Evolutionary conservation across 2,113 vertebrate genomes (phyloP).

Genomic region (Ginglymostoma cirratum): DNA sequence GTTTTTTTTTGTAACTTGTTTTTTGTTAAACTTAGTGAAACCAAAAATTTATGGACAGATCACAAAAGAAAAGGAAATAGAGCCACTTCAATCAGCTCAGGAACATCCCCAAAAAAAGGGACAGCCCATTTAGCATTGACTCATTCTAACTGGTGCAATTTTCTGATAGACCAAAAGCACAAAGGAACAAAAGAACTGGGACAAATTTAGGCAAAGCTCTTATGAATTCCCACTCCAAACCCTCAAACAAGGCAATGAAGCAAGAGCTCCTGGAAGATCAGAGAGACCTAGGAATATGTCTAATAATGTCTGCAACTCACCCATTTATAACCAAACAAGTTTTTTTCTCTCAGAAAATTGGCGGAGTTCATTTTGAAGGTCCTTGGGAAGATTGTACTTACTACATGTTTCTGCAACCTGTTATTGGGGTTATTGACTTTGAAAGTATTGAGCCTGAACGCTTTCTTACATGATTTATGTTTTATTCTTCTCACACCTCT

Average conservation of each 20-base stretch:
- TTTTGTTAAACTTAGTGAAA: neutral
- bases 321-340: neutral
- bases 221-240: neutral
- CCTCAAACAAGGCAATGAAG: neutral
- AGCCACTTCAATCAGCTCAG: neutral
- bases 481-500: neutral
- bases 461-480: neutral
- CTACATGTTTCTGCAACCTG: neutral
- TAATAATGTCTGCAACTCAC: neutral
- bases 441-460: neutral
- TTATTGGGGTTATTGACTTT: neutral
- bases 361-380: neutral
- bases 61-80: neutral
- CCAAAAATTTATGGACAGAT: neutral
- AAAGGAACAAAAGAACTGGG: neutral
- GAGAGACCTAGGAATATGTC: neutral
- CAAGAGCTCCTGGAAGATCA: neutral
- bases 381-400: neutral
- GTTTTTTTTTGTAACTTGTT: neutral
- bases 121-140: neutral
- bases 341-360: neutral
- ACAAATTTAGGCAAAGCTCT: neutral
- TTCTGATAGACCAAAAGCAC: neutral
- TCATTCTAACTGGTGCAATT: neutral
- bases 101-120: neutral